Evolutionary conservation across 1,140 invertebrate genomes (phyloP), one percentile per base, ranked within the genome.

Genomic region (Arion vulgaris): DNA sequence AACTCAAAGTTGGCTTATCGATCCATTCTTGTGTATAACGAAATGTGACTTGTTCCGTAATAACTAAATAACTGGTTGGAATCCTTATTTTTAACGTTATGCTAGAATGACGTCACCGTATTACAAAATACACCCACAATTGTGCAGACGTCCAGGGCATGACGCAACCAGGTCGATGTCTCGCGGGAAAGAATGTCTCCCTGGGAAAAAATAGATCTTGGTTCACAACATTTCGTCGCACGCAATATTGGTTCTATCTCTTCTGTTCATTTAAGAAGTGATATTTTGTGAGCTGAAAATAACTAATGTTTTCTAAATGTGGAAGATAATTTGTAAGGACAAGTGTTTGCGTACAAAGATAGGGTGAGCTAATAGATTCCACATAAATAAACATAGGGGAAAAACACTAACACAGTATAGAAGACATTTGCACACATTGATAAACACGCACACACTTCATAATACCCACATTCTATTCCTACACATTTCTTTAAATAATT

Each of bases 121-220:
- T 28, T 66, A 32, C 28, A 66, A 66, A 66, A 66, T 66, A 66
- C n/a, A 32, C 1, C n/a, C 62, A 32, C n/a, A 32, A 2, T 66
- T 66, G 62, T 66, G 62, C 62, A 66, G 62, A 32, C 62, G 23
- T 66, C 7, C n/a, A 32, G n/a, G 1, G 28, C 62, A 66, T 66
- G 62, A 66, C 62, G 62, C 28, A 66, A 66, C 28, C 62, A 66
- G 62, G 62, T 66, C 62, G 62, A 66, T 66, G 62, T 66, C 62
- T 17, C 62, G 51, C 26, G 51, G 11, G n/a, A n/a, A 23, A 23
- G 45, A 49, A 49, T 11, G 19, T 49, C 19, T 49, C 9, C 19
- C 45, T 49, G 9, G 19, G 62, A 23, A 34, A 66, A 66, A 66
- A 66, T 32, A 66, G 62, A 32, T 66, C 62, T 66, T 66, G 62